Base-by-base conservation (phyloP, 2,113 vertebrate species). In the Lophius piscatorius region DNA sequence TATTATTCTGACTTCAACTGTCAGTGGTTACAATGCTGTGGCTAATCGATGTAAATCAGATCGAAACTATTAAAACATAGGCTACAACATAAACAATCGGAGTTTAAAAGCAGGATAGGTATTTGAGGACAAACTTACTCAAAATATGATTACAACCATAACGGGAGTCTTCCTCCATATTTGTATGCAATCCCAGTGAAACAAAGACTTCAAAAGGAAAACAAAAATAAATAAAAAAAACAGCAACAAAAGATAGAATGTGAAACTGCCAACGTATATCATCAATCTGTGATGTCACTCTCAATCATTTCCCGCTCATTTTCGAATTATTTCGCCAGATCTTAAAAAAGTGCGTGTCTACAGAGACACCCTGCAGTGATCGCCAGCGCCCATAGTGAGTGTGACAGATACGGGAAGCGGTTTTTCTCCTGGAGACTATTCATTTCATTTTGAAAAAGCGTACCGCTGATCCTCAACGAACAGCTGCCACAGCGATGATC, bases 281-380 rank as follows among this genome's bases (percentile, higher is more conserved):
- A 11, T 65, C 6, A 52, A 31, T 1, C 29, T 40, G 45, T 71
- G 74, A 75, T 73, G 70, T 67, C 38, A 76, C 72, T 76, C 46
- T 36, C 61, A 34, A 48, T 56, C 69, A 69, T 74, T 91, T 91
- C 88, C 89, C 85, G 89, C 88, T 87, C 79, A 72, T 85, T 90
- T 91, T 87, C 66, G 80, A 81, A 82, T 55, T 33, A 66, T 68
- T 46, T 45, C 35, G 20, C 24, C 21, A 9, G n/a, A 16, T 58
- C 14, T n/a, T 1, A 8, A 38, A 31, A 38, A 47, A 18, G 39
- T 28, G 23, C 8, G 14, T 21, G 21, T 35, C 18, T 17, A 5
- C n/a, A 33, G 9, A 3, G 3, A 10, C 8, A 3, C 31, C 8
- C 8, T 9, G 4, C 8, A 13, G 13, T 13, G 33, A 12, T 12